Evolutionary conservation across 2,113 vertebrate species (phyloP).

Genomic region (Malurus elegans): DNA sequence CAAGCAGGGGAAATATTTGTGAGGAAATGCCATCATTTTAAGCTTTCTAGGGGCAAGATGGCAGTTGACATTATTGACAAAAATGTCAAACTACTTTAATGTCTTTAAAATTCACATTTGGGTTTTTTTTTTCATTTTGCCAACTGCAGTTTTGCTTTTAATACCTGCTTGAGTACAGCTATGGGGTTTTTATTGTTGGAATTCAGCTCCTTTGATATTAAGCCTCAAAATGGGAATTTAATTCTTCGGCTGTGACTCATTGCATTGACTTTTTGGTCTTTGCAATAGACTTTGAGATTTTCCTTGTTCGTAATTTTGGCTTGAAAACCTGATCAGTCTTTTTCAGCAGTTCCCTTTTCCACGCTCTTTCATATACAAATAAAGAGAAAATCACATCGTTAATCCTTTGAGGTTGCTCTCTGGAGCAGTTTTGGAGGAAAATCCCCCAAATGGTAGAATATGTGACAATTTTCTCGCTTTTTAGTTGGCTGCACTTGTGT

Average conservation of each 20-base stretch:
- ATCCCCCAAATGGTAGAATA: fast-evolving
- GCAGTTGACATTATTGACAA: not conserved
- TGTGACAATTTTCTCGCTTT: not conserved
- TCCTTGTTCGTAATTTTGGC: not conserved
- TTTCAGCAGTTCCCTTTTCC: not conserved
- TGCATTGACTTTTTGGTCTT: not conserved
- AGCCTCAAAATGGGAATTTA: not conserved
- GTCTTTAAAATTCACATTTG: not conserved
- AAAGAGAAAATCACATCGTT: not conserved
- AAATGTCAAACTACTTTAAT: not conserved
- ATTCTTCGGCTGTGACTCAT: not conserved
- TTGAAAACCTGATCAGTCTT: not conserved
- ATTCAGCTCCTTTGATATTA: not conserved
- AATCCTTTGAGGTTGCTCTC: not conserved
- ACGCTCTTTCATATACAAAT: not conserved
- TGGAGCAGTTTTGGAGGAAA: not conserved
- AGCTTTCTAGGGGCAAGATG: not conserved
- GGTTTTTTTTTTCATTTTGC: not conserved
- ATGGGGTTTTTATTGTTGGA: not conserved
- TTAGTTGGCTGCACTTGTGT: not conserved
- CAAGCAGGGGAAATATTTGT: not conserved
- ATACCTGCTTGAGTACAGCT: not conserved
- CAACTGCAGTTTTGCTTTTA: not conserved
- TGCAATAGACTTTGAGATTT: not conserved
- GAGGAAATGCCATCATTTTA: not conserved